Percentiles rank a stretch among this genome's conserved stretches.
Conservation (phyloP, 2,797 vertebrate genomes). For the Gallinago solitaria region DNA sequence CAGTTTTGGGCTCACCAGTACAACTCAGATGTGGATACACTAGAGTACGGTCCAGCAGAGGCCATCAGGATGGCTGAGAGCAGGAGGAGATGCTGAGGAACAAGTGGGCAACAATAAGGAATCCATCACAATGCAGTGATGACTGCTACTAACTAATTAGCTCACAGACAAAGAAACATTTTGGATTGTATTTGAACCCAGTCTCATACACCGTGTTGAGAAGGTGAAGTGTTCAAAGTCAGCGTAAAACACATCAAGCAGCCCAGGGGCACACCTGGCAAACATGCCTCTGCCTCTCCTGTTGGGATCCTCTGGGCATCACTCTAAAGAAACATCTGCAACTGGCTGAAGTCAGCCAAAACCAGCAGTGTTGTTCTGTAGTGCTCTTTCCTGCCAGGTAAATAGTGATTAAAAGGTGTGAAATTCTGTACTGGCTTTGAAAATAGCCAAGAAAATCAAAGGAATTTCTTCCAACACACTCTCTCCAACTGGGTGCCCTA, state of each 20-base stretch:
- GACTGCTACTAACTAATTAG: not conserved
- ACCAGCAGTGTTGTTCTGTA: not conserved
- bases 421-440: not conserved
- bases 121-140: accelerated
- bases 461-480: not conserved
- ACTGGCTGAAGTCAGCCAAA: not conserved
- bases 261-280: accelerated
- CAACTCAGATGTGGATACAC: not conserved
- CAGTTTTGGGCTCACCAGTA: not conserved
- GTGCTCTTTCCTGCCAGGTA: not conserved
- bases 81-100: not conserved
- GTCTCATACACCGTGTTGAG: too few species aligned
- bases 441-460: not conserved
- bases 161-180: not conserved
- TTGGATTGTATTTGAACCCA: not conserved
- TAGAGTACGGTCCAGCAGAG: not conserved
- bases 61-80: not conserved
- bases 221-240: not conserved
- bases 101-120: not conserved
- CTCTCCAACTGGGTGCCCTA: not conserved
- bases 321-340: not conserved
- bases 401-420: not conserved
- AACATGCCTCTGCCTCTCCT: not conserved
- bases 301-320: not conserved
- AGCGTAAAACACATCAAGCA: not conserved